These are phyloP conservation scores for Anthophora plumipes DNA, from an alignment of 2,888 invertebrate genomes.

Conservation along the genomic window DNA sequence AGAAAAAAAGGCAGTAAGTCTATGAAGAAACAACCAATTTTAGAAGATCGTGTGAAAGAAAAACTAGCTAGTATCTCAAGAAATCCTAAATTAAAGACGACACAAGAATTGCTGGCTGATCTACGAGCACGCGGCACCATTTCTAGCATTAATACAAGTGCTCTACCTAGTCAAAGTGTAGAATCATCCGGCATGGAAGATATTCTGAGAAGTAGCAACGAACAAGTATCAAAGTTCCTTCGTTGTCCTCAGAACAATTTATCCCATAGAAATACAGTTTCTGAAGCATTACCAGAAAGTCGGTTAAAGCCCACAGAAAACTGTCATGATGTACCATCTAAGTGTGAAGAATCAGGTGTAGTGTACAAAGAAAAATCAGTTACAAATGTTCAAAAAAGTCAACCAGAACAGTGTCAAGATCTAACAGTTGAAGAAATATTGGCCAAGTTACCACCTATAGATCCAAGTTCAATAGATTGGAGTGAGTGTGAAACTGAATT, in stretches of 20 bases:
- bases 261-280: slow-evolving; percentile 55
- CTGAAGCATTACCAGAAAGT: slow-evolving; percentile 55
- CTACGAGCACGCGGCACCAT: slow-evolving; percentile 88
- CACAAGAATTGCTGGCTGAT: slow-evolving; percentile 92
- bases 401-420: slow-evolving; percentile 73
- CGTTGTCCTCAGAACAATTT: slow-evolving; percentile 73
- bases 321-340: slow-evolving; percentile 61
- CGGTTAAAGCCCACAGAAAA: slow-evolving; percentile 65
- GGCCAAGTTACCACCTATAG: slow-evolving; percentile 89
- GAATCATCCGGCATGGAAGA: slow-evolving; percentile 80
- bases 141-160: slow-evolving; percentile 74
- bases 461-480: slow-evolving; percentile 86
- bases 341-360: slow-evolving; percentile 67
- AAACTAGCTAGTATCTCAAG: slow-evolving; percentile 87
- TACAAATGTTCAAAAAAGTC: slow-evolving; percentile 64
- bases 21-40: slow-evolving; percentile 85
- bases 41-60: slow-evolving; percentile 86
- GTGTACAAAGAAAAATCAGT: slow-evolving; percentile 69
- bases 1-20: slow-evolving; percentile 87
- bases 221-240: slow-evolving; percentile 83
- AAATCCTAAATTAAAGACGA: slow-evolving; percentile 90
- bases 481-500: slow-evolving; percentile 76
- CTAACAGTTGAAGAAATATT: slow-evolving; percentile 87
- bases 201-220: slow-evolving; percentile 83
- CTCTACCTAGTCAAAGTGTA: slow-evolving; percentile 80